phyloP scores from a whole-genome alignment of 2,888 invertebrate genomes.

The Pogonocherus hispidulus region DNA sequence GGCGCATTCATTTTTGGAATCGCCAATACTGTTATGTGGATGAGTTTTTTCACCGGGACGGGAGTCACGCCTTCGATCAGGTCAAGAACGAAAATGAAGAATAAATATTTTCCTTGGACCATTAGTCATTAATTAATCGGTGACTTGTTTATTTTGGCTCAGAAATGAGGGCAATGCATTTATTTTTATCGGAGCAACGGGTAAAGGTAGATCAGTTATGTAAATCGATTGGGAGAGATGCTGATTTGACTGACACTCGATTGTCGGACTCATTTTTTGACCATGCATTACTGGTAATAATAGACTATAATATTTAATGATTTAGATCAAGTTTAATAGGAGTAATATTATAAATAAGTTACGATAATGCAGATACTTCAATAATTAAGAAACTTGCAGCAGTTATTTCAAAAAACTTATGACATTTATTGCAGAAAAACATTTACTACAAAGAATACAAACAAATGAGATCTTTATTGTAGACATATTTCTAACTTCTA shows the following conservation, averaged over 20 bases:
- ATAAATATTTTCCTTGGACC: neutral
- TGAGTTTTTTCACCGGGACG: neutral
- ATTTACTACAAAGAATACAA: too few species aligned
- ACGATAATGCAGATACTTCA: too few species aligned
- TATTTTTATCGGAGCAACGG: constrained; percentile 19
- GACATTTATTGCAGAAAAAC: too few species aligned
- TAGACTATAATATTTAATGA: too few species aligned
- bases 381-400: too few species aligned
- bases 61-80: neutral
- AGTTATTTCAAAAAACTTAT: too few species aligned
- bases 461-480: too few species aligned
- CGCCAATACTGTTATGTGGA: too few species aligned
- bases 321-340: too few species aligned
- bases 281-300: constrained; percentile 4
- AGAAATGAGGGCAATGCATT: constrained; percentile 18
- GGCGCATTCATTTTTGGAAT: too few species aligned
- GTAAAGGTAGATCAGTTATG: constrained; percentile 29
- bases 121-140: neutral
- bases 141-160: constrained; percentile 20
- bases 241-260: constrained; percentile 15
- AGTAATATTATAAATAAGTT: too few species aligned
- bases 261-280: constrained; percentile 1
- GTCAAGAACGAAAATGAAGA: neutral
- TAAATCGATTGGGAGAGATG: neutral
- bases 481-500: too few species aligned